phyloP scores from a whole-genome alignment of 2,888 invertebrate species.

The Agrypnus murinus region DNA sequence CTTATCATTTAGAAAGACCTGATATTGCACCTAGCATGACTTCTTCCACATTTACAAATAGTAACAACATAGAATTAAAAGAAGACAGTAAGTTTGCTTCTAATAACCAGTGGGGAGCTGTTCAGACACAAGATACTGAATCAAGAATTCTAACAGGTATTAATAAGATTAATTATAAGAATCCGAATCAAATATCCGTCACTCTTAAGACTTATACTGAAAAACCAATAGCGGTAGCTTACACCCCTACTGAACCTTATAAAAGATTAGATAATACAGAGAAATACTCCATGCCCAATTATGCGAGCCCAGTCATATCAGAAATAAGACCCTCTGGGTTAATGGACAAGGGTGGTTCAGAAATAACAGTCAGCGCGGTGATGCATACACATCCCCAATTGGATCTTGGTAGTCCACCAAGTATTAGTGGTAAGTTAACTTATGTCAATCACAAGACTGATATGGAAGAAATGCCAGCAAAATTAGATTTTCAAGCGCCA shows the following conservation, averaged over 20 bases:
- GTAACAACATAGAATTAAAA: slow-evolving; percentile 67
- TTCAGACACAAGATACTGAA: slow-evolving; percentile 68
- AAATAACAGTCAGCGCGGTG: slow-evolving; percentile 69
- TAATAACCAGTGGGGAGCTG: slow-evolving; percentile 69
- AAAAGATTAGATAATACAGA: slow-evolving; percentile 58
- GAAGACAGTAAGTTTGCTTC: slow-evolving; percentile 57
- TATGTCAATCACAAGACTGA: slow-evolving; percentile 48
- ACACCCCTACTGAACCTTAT: slow-evolving; percentile 76
- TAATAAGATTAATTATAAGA: slow-evolving; percentile 55
- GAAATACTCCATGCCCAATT: slow-evolving; percentile 71
- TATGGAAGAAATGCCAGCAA: slow-evolving; percentile 63
- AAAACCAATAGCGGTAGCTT: slow-evolving; percentile 79
- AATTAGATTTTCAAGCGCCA: slow-evolving; percentile 79
- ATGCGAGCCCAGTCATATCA: slow-evolving; percentile 71
- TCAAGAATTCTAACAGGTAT: slow-evolving; percentile 71
- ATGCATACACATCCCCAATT: slow-evolving; percentile 68
- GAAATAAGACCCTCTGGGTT: slow-evolving; percentile 69
- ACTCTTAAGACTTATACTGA: slow-evolving; percentile 71
- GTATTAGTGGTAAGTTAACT: slow-evolving; percentile 13
- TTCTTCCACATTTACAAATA: slow-evolving; percentile 65
- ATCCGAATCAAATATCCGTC: slow-evolving; percentile 66
- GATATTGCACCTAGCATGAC: slow-evolving; percentile 70
- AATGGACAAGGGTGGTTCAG: slow-evolving; percentile 58
- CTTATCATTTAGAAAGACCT: slow-evolving; percentile 78
- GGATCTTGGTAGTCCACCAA: slow-evolving; percentile 9